Evolutionary conservation across 2,888 invertebrate species (phyloP).

Genomic region (Tortrix viridana): DNA sequence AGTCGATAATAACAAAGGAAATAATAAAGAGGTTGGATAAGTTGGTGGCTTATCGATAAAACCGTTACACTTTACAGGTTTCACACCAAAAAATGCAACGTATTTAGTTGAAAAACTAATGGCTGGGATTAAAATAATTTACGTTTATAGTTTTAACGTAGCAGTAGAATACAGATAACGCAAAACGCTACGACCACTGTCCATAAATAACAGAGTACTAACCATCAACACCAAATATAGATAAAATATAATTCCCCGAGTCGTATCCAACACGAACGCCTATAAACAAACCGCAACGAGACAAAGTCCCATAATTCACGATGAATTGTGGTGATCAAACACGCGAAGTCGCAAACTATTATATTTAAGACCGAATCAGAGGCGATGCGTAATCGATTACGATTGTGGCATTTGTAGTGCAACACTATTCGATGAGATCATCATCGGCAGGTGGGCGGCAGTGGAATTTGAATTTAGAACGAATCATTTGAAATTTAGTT

Average conservation of each 20-base stretch:
- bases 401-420: slow-evolving; percentile 49
- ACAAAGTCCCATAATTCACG: slow-evolving; percentile 73
- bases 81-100: background rate
- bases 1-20: slow-evolving; percentile 32
- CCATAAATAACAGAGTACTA: slow-evolving; percentile 40
- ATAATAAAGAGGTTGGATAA: slow-evolving; percentile 12
- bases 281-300: slow-evolving; percentile 76
- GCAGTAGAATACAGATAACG: slow-evolving; percentile 28
- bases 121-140: slow-evolving; percentile 9
- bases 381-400: slow-evolving; percentile 58
- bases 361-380: slow-evolving; percentile 46
- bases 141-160: slow-evolving; percentile 24
- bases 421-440: slow-evolving; percentile 63
- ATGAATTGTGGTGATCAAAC: slow-evolving; percentile 73
- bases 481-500: slow-evolving; percentile 46
- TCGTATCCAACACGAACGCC: slow-evolving; percentile 62
- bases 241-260: slow-evolving; percentile 57
- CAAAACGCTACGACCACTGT: slow-evolving; percentile 40
- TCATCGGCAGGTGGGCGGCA: slow-evolving; percentile 50
- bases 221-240: slow-evolving; percentile 50
- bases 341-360: slow-evolving; percentile 67
- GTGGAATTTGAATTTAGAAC: slow-evolving; percentile 39
- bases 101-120: slow-evolving; percentile 7
- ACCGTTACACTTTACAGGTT: background rate
- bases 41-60: slow-evolving; percentile 18